A percentile compares a stretch with the other conserved stretches of the same genome.
Conservation (phyloP, 1,140 invertebrate genomes). For the Cydia amplana region DNA sequence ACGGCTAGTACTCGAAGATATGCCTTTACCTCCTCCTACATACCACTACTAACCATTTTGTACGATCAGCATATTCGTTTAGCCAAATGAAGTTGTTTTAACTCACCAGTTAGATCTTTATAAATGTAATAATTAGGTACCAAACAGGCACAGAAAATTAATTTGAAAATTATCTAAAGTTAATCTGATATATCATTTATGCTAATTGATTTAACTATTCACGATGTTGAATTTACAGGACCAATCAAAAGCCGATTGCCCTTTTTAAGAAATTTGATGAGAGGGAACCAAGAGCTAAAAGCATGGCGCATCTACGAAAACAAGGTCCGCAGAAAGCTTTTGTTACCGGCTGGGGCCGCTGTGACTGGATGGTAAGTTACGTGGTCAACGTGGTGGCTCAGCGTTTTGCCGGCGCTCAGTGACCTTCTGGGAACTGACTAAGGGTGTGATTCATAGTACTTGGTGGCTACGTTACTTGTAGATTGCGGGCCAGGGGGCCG, state of each 20-base stretch:
- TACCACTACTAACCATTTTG: too few species aligned
- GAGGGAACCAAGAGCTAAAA: background rate
- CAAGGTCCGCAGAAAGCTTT: slow-evolving; percentile 42
- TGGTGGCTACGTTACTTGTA: too few species aligned
- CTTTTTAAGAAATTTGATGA: slow-evolving; percentile 32
- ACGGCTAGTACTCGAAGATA: too few species aligned
- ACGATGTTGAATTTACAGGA: slow-evolving; percentile 42
- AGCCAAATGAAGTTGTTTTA: too few species aligned
- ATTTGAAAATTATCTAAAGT: background rate
- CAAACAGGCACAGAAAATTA: too few species aligned
- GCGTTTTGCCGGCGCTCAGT: too few species aligned
- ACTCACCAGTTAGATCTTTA: background rate
- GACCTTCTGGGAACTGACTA: too few species aligned
- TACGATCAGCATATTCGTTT: too few species aligned
- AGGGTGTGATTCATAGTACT: too few species aligned
- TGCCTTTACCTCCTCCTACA: too few species aligned
- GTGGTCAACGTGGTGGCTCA: background rate
- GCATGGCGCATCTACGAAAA: background rate
- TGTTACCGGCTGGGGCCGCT: slow-evolving; percentile 69
- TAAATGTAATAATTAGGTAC: too few species aligned
- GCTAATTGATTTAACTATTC: background rate
- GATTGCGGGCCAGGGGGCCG: too few species aligned
- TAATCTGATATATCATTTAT: background rate
- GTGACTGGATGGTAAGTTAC: slow-evolving; percentile 58
- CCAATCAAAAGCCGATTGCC: slow-evolving; percentile 50